These are phyloP conservation scores for Marisa cornuarietis DNA, from an alignment of 1,140 invertebrate species.

Conservation along the genomic window DNA sequence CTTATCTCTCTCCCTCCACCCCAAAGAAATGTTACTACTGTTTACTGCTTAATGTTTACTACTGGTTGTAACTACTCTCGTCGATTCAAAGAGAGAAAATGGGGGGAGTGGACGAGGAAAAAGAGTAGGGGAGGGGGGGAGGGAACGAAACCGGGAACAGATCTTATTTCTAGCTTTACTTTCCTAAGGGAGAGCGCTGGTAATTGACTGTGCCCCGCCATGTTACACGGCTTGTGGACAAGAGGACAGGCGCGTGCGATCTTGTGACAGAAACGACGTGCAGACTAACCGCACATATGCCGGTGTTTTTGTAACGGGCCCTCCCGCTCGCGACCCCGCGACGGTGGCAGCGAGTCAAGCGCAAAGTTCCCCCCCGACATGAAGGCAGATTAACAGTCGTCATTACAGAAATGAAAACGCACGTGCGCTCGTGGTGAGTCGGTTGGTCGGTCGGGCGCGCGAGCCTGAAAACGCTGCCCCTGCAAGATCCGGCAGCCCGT, in stretches of 20 bases:
- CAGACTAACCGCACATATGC: background rate
- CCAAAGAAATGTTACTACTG: too few relatives aligned
- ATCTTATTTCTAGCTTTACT: slow-evolving; percentile 22
- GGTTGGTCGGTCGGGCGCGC: too few relatives aligned
- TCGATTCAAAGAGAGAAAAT: background rate
- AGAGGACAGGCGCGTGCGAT: background rate
- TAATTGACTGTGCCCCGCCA: background rate
- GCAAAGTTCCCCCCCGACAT: background rate
- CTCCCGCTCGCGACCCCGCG: background rate
- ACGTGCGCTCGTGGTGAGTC: too few relatives aligned
- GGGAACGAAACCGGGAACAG: background rate
- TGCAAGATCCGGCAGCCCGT: too few relatives aligned
- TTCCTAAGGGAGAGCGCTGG: background rate
- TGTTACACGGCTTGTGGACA: background rate
- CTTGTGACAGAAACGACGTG: background rate
- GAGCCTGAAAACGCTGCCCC: too few relatives aligned
- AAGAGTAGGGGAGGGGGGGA: background rate
- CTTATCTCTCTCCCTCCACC: too few relatives aligned
- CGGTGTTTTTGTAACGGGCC: background rate
- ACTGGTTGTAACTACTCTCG: background rate
- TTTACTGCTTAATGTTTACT: background rate
- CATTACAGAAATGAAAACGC: too few relatives aligned
- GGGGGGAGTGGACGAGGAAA: slow-evolving; percentile 1
- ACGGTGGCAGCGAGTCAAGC: background rate
- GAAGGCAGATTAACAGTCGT: background rate